Evolutionary conservation across 2,113 vertebrate genomes (phyloP), one percentile per base, ranked within the genome.

Genomic region (Alectura lathami): DNA sequence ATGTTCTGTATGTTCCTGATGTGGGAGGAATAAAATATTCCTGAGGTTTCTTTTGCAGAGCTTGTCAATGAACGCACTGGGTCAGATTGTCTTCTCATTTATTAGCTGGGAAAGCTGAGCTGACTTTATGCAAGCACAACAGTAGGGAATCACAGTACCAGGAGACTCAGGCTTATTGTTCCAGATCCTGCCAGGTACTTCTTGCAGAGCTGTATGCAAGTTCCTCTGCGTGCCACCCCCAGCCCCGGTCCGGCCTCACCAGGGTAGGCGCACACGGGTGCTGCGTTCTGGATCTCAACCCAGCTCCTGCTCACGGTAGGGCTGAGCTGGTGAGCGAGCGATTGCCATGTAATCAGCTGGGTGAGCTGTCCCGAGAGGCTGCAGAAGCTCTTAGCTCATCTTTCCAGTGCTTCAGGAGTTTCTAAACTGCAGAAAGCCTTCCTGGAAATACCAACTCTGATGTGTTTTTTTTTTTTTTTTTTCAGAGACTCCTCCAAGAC

Each of bases 1-100:
- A 93, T 94, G 86, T 96, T 96, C 95, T 78, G 60, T 92, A 90
- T 0, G 3, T 90, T 91, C 86, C 76, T 95, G 69, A 92, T 93
- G 96, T 96, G 93, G 96, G 95, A 96, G 96, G 96, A 96, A 95
- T 95, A 94, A 95, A 94, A 91, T 91, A 87, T 93, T 96, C 91
- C 86, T 48, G 74, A 92, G 94, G 77, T 92, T 91, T 93, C 91
- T 96, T 94, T 87, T 60, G 70, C 95, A 91, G 81, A 92, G 83
- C 93, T 96, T 95, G 89, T 97, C 88, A 95, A 79, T 95, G 96
- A 93, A 79, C 5, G 5, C 11, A 0, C 81, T 89, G 84, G 96
- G 78, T 87, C 84, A 75, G 70, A 79, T 92, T 94, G 73, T 92
- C 94, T 95, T 83, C 81, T 69, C 93, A 20, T 89, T 93, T 93